Conservation (phyloP, 2,797 vertebrate genomes). For the Miichthys miiuy region DNA sequence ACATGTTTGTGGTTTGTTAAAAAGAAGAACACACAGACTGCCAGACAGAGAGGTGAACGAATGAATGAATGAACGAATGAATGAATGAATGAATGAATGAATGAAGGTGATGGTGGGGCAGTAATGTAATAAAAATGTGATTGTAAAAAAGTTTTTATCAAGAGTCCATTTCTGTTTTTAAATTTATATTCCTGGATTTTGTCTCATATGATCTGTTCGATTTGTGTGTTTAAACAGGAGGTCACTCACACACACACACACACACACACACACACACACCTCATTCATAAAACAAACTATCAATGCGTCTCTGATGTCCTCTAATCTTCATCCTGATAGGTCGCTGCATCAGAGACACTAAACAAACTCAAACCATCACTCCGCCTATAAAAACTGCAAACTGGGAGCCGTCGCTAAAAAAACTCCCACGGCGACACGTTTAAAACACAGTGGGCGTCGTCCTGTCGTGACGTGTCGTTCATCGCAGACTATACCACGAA, state of each 20-base stretch:
- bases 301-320: background rate
- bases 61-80: background rate
- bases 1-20: slow-evolving; percentile 2
- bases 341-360: background rate
- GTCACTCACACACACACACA: slow-evolving; percentile 7
- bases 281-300: slow-evolving; percentile 1
- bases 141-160: background rate
- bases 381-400: slow-evolving; percentile 36
- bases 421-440: background rate
- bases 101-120: background rate
- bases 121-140: slow-evolving; percentile 16
- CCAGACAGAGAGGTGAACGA: too few species aligned
- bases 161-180: background rate
- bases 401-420: background rate
- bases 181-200: background rate
- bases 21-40: background rate
- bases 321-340: background rate
- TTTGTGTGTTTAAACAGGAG: background rate
- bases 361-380: slow-evolving; percentile 26
- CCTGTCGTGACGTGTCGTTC: background rate
- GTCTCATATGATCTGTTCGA: background rate
- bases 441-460: background rate
- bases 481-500: slow-evolving; percentile 90
- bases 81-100: background rate
- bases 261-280: background rate